Percentiles rank a stretch among this genome's conserved stretches.
These are phyloP conservation scores for Mus musculus DNA, from an alignment of 2,113 vertebrate species.

Conservation along the genomic window DNA sequence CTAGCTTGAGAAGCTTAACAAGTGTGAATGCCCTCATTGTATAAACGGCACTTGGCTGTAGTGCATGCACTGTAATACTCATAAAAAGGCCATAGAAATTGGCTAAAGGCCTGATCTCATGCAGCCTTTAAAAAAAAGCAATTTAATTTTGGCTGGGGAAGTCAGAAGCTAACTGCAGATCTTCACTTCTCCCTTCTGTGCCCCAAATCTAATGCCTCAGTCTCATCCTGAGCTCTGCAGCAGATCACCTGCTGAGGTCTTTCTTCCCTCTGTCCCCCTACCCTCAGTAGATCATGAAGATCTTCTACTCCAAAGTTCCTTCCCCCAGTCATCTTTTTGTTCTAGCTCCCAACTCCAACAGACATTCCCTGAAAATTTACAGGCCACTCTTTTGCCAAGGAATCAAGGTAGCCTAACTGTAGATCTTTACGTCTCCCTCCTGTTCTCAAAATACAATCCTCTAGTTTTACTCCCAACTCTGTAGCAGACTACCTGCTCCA, in stretches of 20 bases:
- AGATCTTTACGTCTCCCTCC: not conserved
- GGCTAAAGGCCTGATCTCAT: slow-evolving; percentile 3
- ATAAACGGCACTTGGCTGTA: not conserved
- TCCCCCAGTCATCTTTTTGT: not conserved
- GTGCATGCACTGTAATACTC: not conserved
- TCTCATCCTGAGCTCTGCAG: not conserved
- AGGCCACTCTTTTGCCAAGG: not conserved
- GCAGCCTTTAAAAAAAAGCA: not conserved
- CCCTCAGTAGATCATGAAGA: not conserved
- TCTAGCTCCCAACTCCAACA: not conserved
- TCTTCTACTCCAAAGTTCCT: not conserved
- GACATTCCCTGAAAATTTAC: not conserved
- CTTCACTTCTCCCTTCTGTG: not conserved
- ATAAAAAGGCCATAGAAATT: not conserved
- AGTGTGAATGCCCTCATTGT: not conserved
- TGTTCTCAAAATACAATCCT: not conserved
- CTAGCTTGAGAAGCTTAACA: not conserved
- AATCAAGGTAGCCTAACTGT: not conserved
- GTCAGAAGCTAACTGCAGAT: not conserved
- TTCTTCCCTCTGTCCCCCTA: not conserved
- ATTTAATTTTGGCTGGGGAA: not conserved
- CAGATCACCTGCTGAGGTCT: not conserved
- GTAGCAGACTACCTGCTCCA: not conserved
- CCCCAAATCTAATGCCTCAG: not conserved
- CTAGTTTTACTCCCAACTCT: not conserved